Evolutionary conservation across 2,888 invertebrate species (phyloP), one percentile per base, ranked within the genome.

Genomic region (Cybosia mesomella): DNA sequence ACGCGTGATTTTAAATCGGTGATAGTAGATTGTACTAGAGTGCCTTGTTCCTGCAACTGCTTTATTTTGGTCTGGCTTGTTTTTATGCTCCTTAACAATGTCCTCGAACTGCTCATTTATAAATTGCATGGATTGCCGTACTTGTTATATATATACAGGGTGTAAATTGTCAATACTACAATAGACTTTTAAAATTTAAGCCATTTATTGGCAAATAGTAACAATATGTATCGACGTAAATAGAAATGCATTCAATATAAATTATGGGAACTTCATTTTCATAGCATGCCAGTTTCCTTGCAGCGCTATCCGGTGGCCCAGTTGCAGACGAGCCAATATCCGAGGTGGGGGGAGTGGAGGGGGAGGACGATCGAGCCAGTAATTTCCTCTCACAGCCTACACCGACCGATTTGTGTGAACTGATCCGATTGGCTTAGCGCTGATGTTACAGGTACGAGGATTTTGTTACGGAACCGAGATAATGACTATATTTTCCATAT

Each of bases 301-400:
- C 64, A 64, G 24, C 34, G 49, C 60, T 64, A 71, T 71, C 78
- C 78, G 70, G 72, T 58, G 69, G 34, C 58, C 54, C 55, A 53
- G 60, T 58, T 64, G 68, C 75, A 67, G 79, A 59, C 66, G 76
- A 79, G 67, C 70, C 79, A 79, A 79, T 81, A 79, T 79, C 81
- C 79, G 81, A 60, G 69, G 68, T 57, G 63, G 32, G 13, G 55
- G 21, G 49, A n/a, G 10, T 11, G 60, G 69, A 21, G 11, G 36
- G n/a, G 39, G 60, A 18, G 36, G 22, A 39, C 24, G 24, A 59
- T 32, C 59, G 77, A 68, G 69, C 79, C 71, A 71, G 69, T 81
- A 67, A 79, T 79, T 79, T 79, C 79, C 79, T 64, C 57, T 61
- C 24, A n/a, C 49, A 57, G 66, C 60, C 22, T 57, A 64, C 28